Evolutionary conservation across 2,888 invertebrate genomes (phyloP).

Genomic region (Autographa gamma): DNA sequence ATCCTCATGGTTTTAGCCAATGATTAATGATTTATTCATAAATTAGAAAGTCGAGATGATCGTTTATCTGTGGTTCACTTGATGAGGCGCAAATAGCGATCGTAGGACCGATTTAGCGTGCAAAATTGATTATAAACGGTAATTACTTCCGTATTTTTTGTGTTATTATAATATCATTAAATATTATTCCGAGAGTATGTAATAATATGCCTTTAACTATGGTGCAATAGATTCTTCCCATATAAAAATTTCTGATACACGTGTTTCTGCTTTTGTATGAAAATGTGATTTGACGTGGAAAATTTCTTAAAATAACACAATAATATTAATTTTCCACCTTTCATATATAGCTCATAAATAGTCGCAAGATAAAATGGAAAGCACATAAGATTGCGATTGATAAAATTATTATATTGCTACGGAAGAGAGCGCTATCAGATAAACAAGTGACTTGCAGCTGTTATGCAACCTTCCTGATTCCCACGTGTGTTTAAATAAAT

Average conservation of each 20-base stretch:
- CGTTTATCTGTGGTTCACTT: conserved; percentile 22
- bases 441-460: conserved; percentile 34
- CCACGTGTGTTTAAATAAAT: conserved; percentile 36
- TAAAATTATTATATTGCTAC: conserved; percentile 50
- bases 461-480: conserved; percentile 52
- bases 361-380: conserved; percentile 16
- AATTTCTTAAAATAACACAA: background rate
- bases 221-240: background rate
- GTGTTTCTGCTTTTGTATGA: too few species aligned
- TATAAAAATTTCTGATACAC: too few species aligned
- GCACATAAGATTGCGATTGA: conserved; percentile 47
- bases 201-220: background rate
- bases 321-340: conserved; percentile 18
- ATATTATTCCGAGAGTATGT: conserved; percentile 13
- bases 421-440: conserved; percentile 49
- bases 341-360: conserved; percentile 24
- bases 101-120: conserved; percentile 19
- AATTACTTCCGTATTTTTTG: conserved; percentile 41
- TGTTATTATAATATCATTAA: conserved; percentile 32
- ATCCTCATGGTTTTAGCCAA: background rate
- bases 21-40: background rate
- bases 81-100: conserved; percentile 24
- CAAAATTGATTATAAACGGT: conserved; percentile 24
- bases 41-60: conserved; percentile 53
- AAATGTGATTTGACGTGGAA: background rate